Evolutionary conservation across 2,797 vertebrate genomes (phyloP).

Genomic region (Microctenopoma lineatum): DNA sequence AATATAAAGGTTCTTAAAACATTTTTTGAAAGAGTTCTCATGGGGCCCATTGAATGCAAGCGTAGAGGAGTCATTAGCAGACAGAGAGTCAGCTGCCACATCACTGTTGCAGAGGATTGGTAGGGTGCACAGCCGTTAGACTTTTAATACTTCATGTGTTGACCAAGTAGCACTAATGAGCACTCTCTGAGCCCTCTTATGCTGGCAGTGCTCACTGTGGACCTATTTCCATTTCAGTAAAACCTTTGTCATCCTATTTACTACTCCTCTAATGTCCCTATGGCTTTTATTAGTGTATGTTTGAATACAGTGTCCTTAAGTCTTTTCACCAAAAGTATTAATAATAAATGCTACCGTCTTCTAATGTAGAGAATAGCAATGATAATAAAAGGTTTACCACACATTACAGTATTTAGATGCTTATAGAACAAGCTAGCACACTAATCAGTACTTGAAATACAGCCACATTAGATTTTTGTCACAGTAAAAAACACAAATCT

Average conservation of each 20-base stretch:
- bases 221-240: conserved; percentile 55
- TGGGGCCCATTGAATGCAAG: conserved; percentile 25
- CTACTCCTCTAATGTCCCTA: conserved; percentile 40
- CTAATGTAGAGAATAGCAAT: conserved; percentile 1
- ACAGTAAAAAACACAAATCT: not conserved
- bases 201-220: conserved; percentile 43
- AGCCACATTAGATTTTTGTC: conserved; percentile 19
- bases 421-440: not conserved
- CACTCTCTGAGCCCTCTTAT: conserved; percentile 55
- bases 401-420: conserved; percentile 13
- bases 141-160: conserved; percentile 70
- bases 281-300: conserved; percentile 49
- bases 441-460: conserved; percentile 1
- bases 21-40: conserved; percentile 19
- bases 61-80: conserved; percentile 64
- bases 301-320: conserved; percentile 21
- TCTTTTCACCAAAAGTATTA: conserved; percentile 28
- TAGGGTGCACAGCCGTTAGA: conserved; percentile 43
- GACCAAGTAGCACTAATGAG: conserved; percentile 75
- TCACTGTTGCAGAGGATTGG: conserved; percentile 52
- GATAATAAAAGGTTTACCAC: conserved; percentile 31
- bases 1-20: conserved; percentile 26
- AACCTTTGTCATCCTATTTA: conserved; percentile 56
- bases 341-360: conserved; percentile 49
- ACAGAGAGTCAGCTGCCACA: conserved; percentile 64